Base-by-base conservation (phyloP, 2,888 invertebrate species). In the Pediacus dermestoides region DNA sequence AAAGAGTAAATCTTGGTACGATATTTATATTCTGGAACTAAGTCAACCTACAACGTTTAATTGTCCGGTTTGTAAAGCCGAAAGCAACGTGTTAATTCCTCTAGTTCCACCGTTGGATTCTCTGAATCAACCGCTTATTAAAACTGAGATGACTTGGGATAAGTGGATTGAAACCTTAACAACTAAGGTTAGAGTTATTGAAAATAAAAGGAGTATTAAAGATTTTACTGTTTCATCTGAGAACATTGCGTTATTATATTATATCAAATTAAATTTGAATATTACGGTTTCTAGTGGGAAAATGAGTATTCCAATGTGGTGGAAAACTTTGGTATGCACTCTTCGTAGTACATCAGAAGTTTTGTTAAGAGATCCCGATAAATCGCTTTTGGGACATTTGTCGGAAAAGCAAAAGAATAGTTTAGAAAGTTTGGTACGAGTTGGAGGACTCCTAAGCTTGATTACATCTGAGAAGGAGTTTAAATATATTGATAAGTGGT, bases 171-270 rank as follows among this genome's bases (percentile, higher is more conserved):
- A n/a, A n/a, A n/a, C n/a, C n/a, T n/a, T 95, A 73, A 81, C 86
- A 52, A 84, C 89, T 61, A 86, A 91, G 70, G 84, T 89, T 0
- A 83, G 85, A 48, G 70, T 90, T 30, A 91, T 91, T 59, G 81
- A 86, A 48, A 82, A 73, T 46, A 74, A 74, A 9, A 74, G 74
- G 57, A 78, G 78, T 4, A 61, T 77, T 11, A 72, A 71, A 37
- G 67, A 74, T 1, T 67, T 72, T 34, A 71, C 73, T 1, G 68
- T 73, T 44, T 70, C 71, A 2, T 67, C 68, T 2, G 75, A 77
- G 50, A 68, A 70, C 18, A 61, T 76, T 15, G 71, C 73, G 1
- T n/a, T n/a, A n/a, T n/a, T n/a, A n/a, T n/a, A n/a, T n/a, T n/a
- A n/a, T n/a, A n/a, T n/a, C n/a, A n/a, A n/a, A n/a, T n/a, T n/a